Base-by-base conservation (phyloP, 1,140 invertebrate genomes). In the Hycleus cichorii region DNA sequence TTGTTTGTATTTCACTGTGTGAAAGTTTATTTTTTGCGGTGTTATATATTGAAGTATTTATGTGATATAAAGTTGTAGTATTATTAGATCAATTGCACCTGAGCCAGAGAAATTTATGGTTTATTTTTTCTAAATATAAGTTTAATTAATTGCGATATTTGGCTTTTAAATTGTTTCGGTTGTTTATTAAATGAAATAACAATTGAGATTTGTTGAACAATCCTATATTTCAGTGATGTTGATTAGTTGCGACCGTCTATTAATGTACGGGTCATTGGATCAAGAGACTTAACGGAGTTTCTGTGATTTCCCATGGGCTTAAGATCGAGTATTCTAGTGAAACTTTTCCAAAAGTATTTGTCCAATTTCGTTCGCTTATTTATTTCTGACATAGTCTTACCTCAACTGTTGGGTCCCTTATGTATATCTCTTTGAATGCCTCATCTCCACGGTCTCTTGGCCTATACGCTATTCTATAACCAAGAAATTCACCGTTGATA, bases 401-500 rank as follows among this genome's bases (percentile, higher is more conserved):
- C 76, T 84, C 81, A 44, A 84, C 78, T 45, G 78, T 79, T 47
- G 81, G 78, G 71, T 86, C 83, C 38, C 84, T 74, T 69, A 86
- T 82, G 72, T 84, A 85, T 73, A 85, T 82, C 73, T 85, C 83
- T 68, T 85, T 82, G 67, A 81, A 78, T 52, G 78, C 76, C 48
- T 81, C 78, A 18, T 76, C 69, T 58, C 74, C 75, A 64, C 77
- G 77, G 67, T 83, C 82, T 57, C 83, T 76, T 49, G 81, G 84
- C 54, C 81, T 74, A 74, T 85, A 87, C 42, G 83, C 80, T 51
- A 89, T 83, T 58, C 83, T 77, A 73, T 89, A 89, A 54, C 87
- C 87, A 7, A 88, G 76, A 72, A 89, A 89, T 74, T 89, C 87
- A n/a, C 87, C 87, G 66, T 88, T 81, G 67, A 89, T 84, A 48